Base-by-base conservation (phyloP, 2,888 invertebrate species). In the Andrena dorsata region DNA sequence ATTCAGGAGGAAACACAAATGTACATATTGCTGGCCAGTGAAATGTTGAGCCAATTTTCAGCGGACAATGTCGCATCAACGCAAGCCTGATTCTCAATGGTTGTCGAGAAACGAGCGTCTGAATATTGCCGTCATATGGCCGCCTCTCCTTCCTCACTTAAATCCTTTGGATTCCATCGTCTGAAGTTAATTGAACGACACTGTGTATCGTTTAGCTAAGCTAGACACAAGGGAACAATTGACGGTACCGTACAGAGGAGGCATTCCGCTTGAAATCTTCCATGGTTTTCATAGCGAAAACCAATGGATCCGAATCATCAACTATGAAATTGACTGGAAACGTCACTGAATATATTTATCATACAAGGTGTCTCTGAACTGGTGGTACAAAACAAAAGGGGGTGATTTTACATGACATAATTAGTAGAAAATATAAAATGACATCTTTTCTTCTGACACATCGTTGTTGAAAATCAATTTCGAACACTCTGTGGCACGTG, bases 171-270 rank as follows among this genome's bases (percentile, higher is more conserved):
- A 79, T 71, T 53, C 71, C 51, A 53, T 71, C 80, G 61, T 61
- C 47, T 47, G 65, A 32, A 80, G 80, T 80, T 80, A 80, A 80
- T 79, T 80, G 80, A 79, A 71, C 80, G 66, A 72, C 80, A 28
- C 47, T 47, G 61, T 72, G 60, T 53, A 66, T 72, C 80, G 66
- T 80, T 72, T 49, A 80, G 53, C 80, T 49, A 47, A 80, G 65
- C 61, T 61, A 61, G 80, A 80, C 61, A 66, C 80, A 35, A 66
- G 20, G 13, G 65, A 61, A 61, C 64, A 69, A 53, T 80, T 65
- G 72, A 13, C 63, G n/a, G 20, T 49, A 26, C 13, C 28, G 51
- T 65, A 13, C 16, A 32, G 51, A 20, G 30, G 41, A 32, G 51
- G 23, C n/a, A 64, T 10, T 7, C 23, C 32, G 26, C 20, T 58